phyloP scores from a whole-genome alignment of 2,888 invertebrate genomes.

The Ochropacha duplaris region DNA sequence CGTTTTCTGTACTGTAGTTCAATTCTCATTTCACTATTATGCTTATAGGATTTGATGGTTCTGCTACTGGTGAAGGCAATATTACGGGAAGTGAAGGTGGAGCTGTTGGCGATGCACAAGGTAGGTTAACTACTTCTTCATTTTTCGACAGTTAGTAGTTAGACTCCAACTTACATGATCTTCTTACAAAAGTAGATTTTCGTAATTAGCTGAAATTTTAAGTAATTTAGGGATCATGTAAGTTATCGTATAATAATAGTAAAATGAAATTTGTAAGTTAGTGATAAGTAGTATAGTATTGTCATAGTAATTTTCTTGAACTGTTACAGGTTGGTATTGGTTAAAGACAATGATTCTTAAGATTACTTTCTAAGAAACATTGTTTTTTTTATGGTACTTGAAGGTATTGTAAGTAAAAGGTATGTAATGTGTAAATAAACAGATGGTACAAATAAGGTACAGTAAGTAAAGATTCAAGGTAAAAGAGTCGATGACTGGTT shows the following conservation, averaged over 20 bases:
- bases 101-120: conserved; percentile 82
- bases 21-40: not conserved
- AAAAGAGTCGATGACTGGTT: too few species aligned
- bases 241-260: conserved; percentile 39
- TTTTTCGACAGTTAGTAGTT: conserved; percentile 27
- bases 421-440: too few species aligned
- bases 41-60: conserved; percentile 75
- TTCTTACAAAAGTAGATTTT: not conserved
- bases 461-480: too few species aligned
- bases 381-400: conserved; percentile 4
- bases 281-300: conserved; percentile 25
- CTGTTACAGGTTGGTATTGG: conserved; percentile 18
- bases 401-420: too few species aligned
- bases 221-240: conserved; percentile 16
- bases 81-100: conserved; percentile 78
- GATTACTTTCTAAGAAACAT: conserved; percentile 23
- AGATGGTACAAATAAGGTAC: too few species aligned
- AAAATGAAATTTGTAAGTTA: conserved; percentile 77
- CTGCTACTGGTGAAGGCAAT: conserved; percentile 77
- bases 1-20: too few species aligned
- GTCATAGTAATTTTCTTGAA: conserved; percentile 9
- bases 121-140: conserved; percentile 70
- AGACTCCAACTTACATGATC: conserved; percentile 32
- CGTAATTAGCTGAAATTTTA: not conserved
- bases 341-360: conserved; percentile 15